Evolutionary conservation across 37 sponge, comb jelly and placozoan species (phyloP).

Genomic region (Halisarca cf. caerulea): DNA sequence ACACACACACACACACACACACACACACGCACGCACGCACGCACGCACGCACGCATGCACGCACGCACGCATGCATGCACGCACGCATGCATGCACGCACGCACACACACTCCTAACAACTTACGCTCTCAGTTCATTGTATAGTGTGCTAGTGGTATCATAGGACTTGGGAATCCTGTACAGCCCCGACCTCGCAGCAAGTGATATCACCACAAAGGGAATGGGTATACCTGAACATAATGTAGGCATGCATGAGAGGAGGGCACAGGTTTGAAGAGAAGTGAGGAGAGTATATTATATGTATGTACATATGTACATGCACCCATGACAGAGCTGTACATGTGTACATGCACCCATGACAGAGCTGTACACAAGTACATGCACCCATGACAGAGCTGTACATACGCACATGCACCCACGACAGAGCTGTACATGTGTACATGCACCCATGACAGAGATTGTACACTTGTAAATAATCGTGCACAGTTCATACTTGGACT

Average conservation of each 20-base stretch:
- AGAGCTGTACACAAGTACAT: background rate
- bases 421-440: background rate
- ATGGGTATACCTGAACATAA: conserved; percentile 40
- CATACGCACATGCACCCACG: background rate
- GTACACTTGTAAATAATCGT: too few relatives aligned
- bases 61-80: too few relatives aligned
- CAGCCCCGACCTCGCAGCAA: background rate
- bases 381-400: background rate
- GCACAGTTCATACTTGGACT: too few relatives aligned
- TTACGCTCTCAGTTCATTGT: conserved; percentile 19
- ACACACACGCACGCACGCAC: too few relatives aligned
- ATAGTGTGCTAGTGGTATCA: conserved; percentile 2
- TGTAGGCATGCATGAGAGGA: background rate
- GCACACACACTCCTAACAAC: too few relatives aligned
- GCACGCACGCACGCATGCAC: too few relatives aligned
- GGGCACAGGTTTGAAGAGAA: background rate
- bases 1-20: too few relatives aligned
- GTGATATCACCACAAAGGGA: conserved; percentile 40
- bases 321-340: background rate
- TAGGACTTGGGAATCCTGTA: conserved; percentile 26
- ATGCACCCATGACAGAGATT: too few relatives aligned
- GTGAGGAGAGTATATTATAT: background rate
- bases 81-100: too few relatives aligned
- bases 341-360: background rate
- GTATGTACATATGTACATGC: background rate